These are phyloP conservation scores for Bombus turneri DNA, from an alignment of 1,140 invertebrate species.

Conservation along the genomic window DNA sequence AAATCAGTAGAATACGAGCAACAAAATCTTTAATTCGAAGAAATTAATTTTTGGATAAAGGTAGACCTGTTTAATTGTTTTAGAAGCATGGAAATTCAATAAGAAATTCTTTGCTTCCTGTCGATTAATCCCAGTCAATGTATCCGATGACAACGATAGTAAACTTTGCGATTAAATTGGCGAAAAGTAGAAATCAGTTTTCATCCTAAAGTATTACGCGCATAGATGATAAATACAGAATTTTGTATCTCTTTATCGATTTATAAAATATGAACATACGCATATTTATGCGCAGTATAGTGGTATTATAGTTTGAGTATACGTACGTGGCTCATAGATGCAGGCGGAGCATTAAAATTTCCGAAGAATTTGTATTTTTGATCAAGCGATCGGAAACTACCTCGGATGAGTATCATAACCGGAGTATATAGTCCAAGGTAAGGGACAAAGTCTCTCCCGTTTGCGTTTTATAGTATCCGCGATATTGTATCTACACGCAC, in stretches of 20 bases:
- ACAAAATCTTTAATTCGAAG: background rate
- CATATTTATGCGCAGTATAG: background rate
- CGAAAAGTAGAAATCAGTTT: background rate
- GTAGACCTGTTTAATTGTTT: too few relatives aligned
- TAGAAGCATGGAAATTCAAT: too few relatives aligned
- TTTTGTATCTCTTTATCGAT: background rate
- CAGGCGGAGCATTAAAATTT: background rate
- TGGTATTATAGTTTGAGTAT: background rate
- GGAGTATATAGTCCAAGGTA: background rate
- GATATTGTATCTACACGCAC: background rate
- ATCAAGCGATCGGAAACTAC: background rate
- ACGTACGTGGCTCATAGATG: background rate
- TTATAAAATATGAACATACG: background rate
- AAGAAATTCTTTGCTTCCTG: too few relatives aligned
- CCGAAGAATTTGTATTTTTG: background rate
- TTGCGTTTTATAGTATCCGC: constrained; percentile 11
- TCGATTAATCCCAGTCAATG: too few relatives aligned
- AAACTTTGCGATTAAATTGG: background rate
- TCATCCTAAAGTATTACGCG: background rate
- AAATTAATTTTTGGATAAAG: background rate
- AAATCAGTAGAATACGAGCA: fast-evolving
- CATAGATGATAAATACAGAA: background rate
- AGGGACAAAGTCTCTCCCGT: background rate
- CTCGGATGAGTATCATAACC: background rate
- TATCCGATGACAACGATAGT: too few relatives aligned